Evolutionary conservation across 2,888 invertebrate species (phyloP), one percentile per base, ranked within the genome.

Genomic region (Desoria tigrina): DNA sequence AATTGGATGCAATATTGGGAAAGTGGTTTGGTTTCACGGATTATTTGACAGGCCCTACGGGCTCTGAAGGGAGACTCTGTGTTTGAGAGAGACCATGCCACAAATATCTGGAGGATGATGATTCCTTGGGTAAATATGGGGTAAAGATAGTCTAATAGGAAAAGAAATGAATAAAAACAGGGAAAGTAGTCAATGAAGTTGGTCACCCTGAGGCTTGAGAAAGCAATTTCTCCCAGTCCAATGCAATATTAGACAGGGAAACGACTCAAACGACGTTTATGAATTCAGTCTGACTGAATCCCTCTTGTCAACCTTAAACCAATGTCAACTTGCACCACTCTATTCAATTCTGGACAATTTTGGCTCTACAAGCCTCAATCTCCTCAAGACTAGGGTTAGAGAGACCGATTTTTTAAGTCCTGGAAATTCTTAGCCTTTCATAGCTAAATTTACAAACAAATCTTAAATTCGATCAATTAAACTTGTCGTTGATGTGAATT

Each of bases 111-210:
- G 51, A 39, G 39, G 42, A 55, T 65, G 53, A 65, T 74, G 74
- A 74, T 74, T 74, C 71, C 68, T 69, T 68, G 57, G 59, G 74
- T 67, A 74, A 74, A 74, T 71, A 74, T 58, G 59, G 54, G 42
- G 55, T 61, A 63, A 66, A 58, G 61, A 57, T 67, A 59, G 49
- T 67, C 63, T 65, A 71, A 68, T 69, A 64, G 66, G 69, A 66
- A 66, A 66, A 66, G 65, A 69, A 66, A 69, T 64, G 66, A 69
- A 69, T 66, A 65, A 69, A 66, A 69, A 66, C 55, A 39, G 45
- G 56, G 42, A 39, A 37, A 39, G 56, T 32, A 57, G 37, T 66
- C 63, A 69, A 63, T 69, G 66, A 69, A 66, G 63, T 64, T 51
- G 66, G 58, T 51, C 51, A 54, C 61, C 69, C 69, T 58, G 14